A percentile compares a stretch with the other conserved stretches of the same genome.
Conservation (phyloP, 2,888 invertebrate genomes). For the Eumacrocentrus americanus region DNA sequence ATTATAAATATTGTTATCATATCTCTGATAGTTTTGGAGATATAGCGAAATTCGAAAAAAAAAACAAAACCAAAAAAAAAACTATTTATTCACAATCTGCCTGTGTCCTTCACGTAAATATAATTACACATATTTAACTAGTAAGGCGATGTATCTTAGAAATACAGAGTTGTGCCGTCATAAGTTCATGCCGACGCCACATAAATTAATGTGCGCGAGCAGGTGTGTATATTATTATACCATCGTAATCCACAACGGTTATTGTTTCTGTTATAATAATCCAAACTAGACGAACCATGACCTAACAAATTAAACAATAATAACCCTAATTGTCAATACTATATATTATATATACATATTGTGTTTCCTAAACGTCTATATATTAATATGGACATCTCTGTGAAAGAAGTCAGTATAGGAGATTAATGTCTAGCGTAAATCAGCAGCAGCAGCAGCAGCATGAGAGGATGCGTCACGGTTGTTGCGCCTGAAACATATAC, state of each 20-base stretch:
- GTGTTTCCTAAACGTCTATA: too few relatives aligned
- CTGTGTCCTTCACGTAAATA: too few relatives aligned
- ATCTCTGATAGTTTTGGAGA: too few relatives aligned
- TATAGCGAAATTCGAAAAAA: too few relatives aligned
- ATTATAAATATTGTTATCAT: too few relatives aligned
- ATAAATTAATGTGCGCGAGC: not conserved
- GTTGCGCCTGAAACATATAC: not conserved
- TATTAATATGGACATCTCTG: not conserved
- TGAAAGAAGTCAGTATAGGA: not conserved
- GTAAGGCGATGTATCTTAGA: too few relatives aligned
- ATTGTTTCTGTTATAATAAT: not conserved
- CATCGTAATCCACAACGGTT: too few relatives aligned
- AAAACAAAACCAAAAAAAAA: too few relatives aligned
- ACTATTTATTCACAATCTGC: too few relatives aligned
- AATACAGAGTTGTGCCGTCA: not conserved
- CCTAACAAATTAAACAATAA: not conserved
- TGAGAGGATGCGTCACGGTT: not conserved
- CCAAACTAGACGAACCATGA: not conserved
- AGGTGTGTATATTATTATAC: not conserved
- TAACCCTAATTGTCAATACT: too few relatives aligned
- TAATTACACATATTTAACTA: not conserved
- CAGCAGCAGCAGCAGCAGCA: not conserved
- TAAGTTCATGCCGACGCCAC: not conserved
- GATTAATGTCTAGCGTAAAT: not conserved
- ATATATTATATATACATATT: too few relatives aligned